These are phyloP conservation scores for Malacoctenus gilli DNA, from an alignment of 2,797 vertebrate species.

Conservation along the genomic window DNA sequence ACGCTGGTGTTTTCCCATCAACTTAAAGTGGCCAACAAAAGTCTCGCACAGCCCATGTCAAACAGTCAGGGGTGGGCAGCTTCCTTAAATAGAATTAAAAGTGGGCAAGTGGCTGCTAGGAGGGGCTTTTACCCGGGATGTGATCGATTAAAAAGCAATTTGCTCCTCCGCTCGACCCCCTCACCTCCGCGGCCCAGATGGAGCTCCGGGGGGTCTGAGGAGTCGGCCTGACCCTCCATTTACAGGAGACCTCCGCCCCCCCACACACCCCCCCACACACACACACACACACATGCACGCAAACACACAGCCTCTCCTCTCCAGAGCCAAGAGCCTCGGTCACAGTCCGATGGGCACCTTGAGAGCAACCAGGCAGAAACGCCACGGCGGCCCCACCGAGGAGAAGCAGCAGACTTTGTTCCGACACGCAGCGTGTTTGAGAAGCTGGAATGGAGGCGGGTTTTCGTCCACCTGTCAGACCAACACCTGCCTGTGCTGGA, in stretches of 20 bases:
- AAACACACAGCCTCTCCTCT: conserved; percentile 8
- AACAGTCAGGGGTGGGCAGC: conserved; percentile 12
- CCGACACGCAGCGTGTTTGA: conserved; percentile 22
- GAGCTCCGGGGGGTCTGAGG: conserved; percentile 36
- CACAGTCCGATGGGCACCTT: conserved; percentile 61
- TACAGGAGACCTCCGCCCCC: background rate
- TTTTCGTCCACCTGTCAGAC: background rate
- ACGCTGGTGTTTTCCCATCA: conserved; percentile 17
- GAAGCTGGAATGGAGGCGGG: conserved; percentile 12
- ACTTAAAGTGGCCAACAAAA: conserved; percentile 34
- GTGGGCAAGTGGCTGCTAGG: conserved; percentile 47
- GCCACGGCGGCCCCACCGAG: conserved; percentile 18
- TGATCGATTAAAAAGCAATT: conserved; percentile 77
- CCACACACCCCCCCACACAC: background rate
- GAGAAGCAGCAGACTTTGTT: conserved; percentile 45
- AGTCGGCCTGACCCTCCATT: conserved; percentile 16
- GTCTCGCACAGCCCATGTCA: conserved; percentile 2
- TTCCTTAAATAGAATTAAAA: conserved; percentile 61
- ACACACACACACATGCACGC: background rate
- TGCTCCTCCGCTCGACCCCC: conserved; percentile 51
- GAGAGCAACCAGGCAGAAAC: conserved; percentile 51
- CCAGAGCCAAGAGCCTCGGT: conserved; percentile 24
- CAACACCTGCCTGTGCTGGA: conserved; percentile 7
- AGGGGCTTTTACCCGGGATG: conserved; percentile 62
- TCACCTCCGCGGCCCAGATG: conserved; percentile 40